phyloP scores from a whole-genome alignment of 2,113 vertebrate genomes.

The Oophaga pumilio region DNA sequence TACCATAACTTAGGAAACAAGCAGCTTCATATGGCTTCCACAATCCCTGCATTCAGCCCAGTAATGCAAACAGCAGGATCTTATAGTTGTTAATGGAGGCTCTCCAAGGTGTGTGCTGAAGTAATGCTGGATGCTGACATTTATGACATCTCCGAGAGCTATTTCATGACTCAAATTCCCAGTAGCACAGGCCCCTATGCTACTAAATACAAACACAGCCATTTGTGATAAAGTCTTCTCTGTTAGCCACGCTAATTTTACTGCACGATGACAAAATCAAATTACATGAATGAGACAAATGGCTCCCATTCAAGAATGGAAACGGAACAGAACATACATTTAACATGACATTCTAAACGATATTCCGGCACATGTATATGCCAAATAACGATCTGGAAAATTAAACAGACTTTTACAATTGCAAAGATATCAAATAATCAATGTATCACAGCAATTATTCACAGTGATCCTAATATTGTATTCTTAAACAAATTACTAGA shows the following conservation, averaged over 20 bases:
- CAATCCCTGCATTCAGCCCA: conserved; percentile 34
- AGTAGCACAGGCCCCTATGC: background rate
- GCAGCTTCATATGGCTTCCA: background rate
- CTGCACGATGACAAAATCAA: background rate
- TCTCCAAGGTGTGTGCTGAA: conserved; percentile 33
- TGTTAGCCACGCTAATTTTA: background rate
- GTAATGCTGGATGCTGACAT: conserved; percentile 46
- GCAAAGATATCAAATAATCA: too few species aligned
- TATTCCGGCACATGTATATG: too few species aligned
- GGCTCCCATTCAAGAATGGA: background rate
- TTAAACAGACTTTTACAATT: too few species aligned
- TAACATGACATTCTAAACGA: background rate
- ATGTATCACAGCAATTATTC: too few species aligned
- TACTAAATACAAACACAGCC: conserved; percentile 2
- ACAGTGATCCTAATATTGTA: too few species aligned
- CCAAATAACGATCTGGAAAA: too few species aligned
- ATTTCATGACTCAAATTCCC: conserved; percentile 31
- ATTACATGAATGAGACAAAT: background rate
- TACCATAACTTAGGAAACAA: background rate
- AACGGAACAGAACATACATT: background rate
- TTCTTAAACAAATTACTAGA: too few species aligned
- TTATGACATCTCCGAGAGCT: conserved; percentile 30
- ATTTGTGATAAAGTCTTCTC: conserved; percentile 3
- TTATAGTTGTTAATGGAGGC: conserved; percentile 36
- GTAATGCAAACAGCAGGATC: conserved; percentile 9